Evolutionary conservation across 2,113 vertebrate species (phyloP).

Genomic region (Haliaeetus leucogaster): DNA sequence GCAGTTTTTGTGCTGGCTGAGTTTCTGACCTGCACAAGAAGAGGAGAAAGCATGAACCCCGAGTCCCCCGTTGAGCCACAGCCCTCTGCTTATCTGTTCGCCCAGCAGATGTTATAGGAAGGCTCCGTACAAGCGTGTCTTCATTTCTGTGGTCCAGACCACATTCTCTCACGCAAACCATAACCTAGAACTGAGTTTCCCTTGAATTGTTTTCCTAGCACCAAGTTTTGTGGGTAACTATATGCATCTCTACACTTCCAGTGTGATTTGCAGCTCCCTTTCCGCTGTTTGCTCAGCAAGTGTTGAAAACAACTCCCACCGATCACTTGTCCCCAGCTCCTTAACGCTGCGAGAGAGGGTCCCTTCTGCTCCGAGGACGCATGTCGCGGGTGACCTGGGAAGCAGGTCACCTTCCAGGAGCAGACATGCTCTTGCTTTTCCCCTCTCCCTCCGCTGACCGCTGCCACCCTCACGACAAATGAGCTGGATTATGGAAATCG

Average conservation of each 20-base stretch:
- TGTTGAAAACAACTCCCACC: not conserved
- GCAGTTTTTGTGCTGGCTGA: not conserved
- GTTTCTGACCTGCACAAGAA: not conserved
- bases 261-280: not conserved
- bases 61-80: not conserved
- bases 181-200: not conserved
- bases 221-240: not conserved
- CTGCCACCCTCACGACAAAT: not conserved
- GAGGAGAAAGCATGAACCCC: not conserved
- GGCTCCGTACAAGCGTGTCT: not conserved
- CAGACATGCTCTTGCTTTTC: not conserved
- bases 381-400: not conserved
- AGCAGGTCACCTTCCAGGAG: not conserved
- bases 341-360: not conserved
- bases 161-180: not conserved
- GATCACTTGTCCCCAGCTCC: not conserved
- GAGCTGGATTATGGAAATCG: not conserved
- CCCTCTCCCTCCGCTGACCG: not conserved
- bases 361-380: not conserved
- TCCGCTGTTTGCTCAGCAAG: not conserved
- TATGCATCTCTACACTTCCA: not conserved
- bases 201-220: not conserved
- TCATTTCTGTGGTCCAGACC: not conserved
- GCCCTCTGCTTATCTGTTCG: not conserved
- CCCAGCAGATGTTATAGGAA: not conserved